Base-by-base conservation (phyloP, 2,888 invertebrate genomes). In the Cephus runcator region DNA sequence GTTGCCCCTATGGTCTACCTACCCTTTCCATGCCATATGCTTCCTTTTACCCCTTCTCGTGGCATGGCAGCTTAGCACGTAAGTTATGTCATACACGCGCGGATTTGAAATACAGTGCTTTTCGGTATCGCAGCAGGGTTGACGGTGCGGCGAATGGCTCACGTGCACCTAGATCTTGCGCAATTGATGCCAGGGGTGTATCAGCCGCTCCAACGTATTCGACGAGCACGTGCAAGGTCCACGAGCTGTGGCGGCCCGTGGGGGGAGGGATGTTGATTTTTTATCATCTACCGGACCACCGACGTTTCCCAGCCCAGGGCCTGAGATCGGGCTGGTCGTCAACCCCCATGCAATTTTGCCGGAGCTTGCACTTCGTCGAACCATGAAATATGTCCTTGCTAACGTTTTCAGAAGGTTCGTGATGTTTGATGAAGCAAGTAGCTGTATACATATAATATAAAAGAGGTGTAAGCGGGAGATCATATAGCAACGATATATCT, bases 351-450 rank as follows among this genome's bases (percentile, higher is more conserved):
- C 23, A 36, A 34, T 76, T 76, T 77, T 77, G n/a, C 77, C 75
- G 77, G 77, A 75, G 76, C 75, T 77, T 77, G 75, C 73, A 79
- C 78, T 78, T 79, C 77, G 80, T 36, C 78, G 79, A 79, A 80
- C 78, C 82, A 81, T 83, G 83, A 83, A 82, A 83, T 82, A 82
- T 76, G 81, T 80, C 79, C 73, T 30, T 73, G 69, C 30, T 69
- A 40, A 56, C 9, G 56, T 56, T 56, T 56, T 56, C 56, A 56
- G 1, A 6, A 15, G 56, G 2, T 23, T 15, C 23, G 56, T 23
- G 23, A 56, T 23, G 23, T 1, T 56, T 4, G 15, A 15, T 3
- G 56, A 23, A 56, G 15, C 2, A 40, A 23, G 40, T 40, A 23
- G 23, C 6, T 56, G 2, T 23, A 9, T 56, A 23, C 6, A 0